These are phyloP conservation scores for Mantis religiosa DNA, from an alignment of 2,888 invertebrate species.

Conservation along the genomic window DNA sequence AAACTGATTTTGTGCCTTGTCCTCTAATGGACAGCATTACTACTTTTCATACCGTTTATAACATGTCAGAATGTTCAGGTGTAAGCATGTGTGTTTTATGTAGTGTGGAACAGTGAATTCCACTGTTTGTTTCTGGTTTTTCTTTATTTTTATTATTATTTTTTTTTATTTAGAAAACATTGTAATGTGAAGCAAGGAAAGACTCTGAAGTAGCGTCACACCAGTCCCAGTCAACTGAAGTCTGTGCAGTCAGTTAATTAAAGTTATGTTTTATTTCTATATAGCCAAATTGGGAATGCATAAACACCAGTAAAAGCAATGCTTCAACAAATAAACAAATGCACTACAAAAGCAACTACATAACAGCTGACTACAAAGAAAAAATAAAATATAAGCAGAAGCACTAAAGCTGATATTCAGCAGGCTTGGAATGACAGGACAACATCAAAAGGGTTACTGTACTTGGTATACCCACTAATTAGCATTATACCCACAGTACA, in stretches of 20 bases:
- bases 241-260: slow-evolving; percentile 7
- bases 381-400: neutral
- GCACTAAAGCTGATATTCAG: neutral
- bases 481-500: slow-evolving; percentile 22
- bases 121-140: too few relatives aligned
- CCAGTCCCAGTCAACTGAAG: slow-evolving; percentile 6
- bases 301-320: slow-evolving; percentile 7
- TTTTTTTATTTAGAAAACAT: too few relatives aligned
- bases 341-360: slow-evolving; percentile 4
- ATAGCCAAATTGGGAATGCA: neutral
- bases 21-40: neutral
- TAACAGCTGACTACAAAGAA: neutral
- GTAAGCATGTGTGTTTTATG: neutral
- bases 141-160: too few relatives aligned
- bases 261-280: neutral
- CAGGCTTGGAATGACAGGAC: too few relatives aligned
- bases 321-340: neutral
- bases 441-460: neutral
- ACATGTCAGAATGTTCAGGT: neutral
- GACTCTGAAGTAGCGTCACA: slow-evolving; percentile 4
- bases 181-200: neutral
- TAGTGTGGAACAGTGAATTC: neutral
- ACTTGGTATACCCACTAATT: neutral
- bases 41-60: neutral
- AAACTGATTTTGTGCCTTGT: neutral